These are phyloP conservation scores for Megaceryle maxima DNA, from an alignment of 2,113 vertebrate genomes.

Conservation along the genomic window DNA sequence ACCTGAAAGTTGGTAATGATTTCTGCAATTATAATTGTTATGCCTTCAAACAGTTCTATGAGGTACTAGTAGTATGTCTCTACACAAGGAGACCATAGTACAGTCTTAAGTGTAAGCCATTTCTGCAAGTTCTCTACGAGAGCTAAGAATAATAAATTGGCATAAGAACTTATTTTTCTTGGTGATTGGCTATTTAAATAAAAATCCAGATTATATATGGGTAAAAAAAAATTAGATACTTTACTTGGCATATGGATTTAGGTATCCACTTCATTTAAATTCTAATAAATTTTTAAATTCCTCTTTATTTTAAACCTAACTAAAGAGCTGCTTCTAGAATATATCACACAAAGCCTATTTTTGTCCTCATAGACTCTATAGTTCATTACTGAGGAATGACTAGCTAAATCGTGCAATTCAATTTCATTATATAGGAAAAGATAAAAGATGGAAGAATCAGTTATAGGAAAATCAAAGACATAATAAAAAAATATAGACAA, in stretches of 20 bases:
- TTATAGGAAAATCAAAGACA: constrained; percentile 40
- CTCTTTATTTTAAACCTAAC: constrained; percentile 36
- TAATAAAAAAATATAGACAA: constrained; percentile 41
- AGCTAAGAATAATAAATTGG: background rate
- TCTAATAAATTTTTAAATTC: constrained; percentile 47
- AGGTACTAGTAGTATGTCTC: background rate
- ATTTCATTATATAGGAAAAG: constrained; percentile 65
- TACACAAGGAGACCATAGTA: background rate
- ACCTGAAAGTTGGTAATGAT: background rate
- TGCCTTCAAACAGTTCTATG: background rate
- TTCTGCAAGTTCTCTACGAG: background rate
- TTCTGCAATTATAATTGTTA: background rate
- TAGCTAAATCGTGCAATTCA: constrained; percentile 40
- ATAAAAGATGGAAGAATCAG: constrained; percentile 56
- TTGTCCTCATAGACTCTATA: constrained; percentile 33
- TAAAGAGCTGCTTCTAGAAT: background rate
- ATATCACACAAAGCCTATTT: constrained; percentile 46
- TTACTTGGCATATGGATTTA: background rate
- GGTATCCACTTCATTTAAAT: constrained; percentile 21
- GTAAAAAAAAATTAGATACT: constrained; percentile 49
- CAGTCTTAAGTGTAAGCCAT: background rate
- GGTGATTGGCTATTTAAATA: background rate
- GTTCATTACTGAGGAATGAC: constrained; percentile 8
- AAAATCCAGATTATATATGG: background rate
- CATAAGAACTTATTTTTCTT: background rate